Conservation (phyloP, 2,113 vertebrate genomes). For the Daubentonia madagascariensis region DNA sequence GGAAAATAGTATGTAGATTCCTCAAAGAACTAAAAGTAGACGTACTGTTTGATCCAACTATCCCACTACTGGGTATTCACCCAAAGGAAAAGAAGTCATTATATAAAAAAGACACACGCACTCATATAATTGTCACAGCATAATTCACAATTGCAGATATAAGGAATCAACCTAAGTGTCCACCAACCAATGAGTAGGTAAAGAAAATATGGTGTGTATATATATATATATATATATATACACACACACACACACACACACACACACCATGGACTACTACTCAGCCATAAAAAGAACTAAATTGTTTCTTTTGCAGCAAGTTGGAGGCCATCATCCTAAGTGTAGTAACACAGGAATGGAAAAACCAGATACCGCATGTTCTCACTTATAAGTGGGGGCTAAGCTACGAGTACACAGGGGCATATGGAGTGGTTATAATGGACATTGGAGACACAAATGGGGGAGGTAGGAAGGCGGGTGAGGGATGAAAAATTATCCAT, state of each 20-base stretch:
- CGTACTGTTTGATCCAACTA: neutral
- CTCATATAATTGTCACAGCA: neutral
- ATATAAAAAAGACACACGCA: neutral
- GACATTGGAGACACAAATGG: neutral
- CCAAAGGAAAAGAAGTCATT: neutral
- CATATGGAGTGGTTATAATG: too few relatives aligned
- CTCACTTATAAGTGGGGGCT: neutral
- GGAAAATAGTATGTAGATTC: neutral
- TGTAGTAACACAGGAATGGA: neutral
- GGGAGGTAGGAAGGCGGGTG: neutral
- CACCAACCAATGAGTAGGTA: neutral
- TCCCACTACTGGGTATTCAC: neutral
- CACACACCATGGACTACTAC: neutral
- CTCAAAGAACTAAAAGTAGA: neutral
- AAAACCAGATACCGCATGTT: neutral
- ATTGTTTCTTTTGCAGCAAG: neutral
- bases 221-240: too few relatives aligned
- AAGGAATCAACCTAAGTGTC: neutral
- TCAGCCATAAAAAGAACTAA: neutral
- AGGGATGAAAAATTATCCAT: neutral
- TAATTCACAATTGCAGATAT: neutral
- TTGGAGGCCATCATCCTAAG: neutral
- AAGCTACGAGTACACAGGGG: neutral
- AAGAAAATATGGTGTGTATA: too few relatives aligned
- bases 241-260: too few relatives aligned